Conservation (phyloP, 2,888 invertebrate genomes). For the Philhelius pedissequus region DNA sequence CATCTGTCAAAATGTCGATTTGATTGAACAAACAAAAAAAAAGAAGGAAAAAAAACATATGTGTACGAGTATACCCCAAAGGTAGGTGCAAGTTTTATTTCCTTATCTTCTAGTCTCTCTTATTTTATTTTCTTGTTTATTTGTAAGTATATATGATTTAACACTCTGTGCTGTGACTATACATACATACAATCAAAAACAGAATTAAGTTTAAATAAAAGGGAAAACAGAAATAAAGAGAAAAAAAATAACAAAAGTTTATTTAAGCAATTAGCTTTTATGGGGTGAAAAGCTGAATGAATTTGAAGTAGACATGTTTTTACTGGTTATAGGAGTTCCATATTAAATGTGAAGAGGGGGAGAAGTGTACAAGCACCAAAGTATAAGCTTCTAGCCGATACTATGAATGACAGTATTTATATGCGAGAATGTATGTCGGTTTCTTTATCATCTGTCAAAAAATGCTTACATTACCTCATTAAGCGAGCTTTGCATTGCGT, state of each 20-base stretch:
- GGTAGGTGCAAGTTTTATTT: constrained; percentile 29
- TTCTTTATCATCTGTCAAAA: constrained; percentile 17
- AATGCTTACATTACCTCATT: constrained; percentile 34
- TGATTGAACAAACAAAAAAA: constrained; percentile 11
- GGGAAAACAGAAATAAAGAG: constrained; percentile 9
- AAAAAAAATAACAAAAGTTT: constrained; percentile 56
- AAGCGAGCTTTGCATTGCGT: constrained; percentile 11
- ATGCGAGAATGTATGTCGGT: constrained; percentile 19
- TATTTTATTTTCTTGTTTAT: neutral
- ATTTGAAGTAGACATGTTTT: constrained; percentile 57
- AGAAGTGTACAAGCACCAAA: neutral
- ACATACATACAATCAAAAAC: neutral
- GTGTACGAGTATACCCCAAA: neutral
- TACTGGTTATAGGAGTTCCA: neutral
- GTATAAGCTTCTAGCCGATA: neutral
- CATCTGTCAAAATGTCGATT: constrained; percentile 6
- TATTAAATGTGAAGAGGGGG: neutral
- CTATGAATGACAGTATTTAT: constrained; percentile 56
- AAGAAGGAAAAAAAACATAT: neutral
- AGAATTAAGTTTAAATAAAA: constrained; percentile 14
- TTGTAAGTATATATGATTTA: constrained; percentile 7
- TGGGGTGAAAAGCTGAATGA: constrained; percentile 68
- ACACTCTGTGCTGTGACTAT: neutral
- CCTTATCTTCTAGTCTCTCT: constrained; percentile 16
- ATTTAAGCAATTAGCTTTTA: constrained; percentile 66